Evolutionary conservation across 2,888 invertebrate genomes (phyloP), one percentile per base, ranked within the genome.

Genomic region (Caenorhabditis wallacei): DNA sequence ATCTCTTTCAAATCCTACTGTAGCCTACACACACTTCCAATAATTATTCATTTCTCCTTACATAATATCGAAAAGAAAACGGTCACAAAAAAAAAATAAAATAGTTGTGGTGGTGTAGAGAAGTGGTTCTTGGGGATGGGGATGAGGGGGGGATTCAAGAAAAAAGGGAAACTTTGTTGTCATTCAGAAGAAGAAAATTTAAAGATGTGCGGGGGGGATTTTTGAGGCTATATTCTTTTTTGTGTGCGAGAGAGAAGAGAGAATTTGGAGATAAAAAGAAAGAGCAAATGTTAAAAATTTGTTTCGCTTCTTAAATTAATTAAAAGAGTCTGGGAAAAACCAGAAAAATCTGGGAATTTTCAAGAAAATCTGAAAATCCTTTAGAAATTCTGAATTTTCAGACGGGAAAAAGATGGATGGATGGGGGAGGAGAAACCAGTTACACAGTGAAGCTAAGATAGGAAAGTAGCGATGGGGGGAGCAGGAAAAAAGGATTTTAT

Each of bases 41-140:
- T 82, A 82, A 71, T 76, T 82, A 82, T 76, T 82, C 76, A 76
- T 71, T 82, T 82, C 76, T 82, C 82, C 82, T 82, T 82, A 71
- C 82, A 82, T 82, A 81, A 81, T 43, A 75, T 57, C 56, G 61
- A 71, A 71, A 72, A 72, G 59, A 71, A 71, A 59, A 61, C 53
- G 59, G 51, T 66, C 37, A 63, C 53, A 40, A 40, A 63, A 61
- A 71, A 11, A 51, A 74, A 74, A 53, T 61, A 54, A 37, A 24
- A 35, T n/a, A 26, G 57, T 30, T 20, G 30, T n/a, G 43, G 46
- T n/a, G 57, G 20, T 1, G 26, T n/a, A n/a, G 40, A 43, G 22
- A 40, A 22, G 30, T 20, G 20, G 40, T 20, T 26, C 53, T 13
- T 56, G 69, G 61, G 56, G 56, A 26, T 59, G n/a, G 37, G 18